These are phyloP conservation scores for Cephus spinipes DNA, from an alignment of 2,888 invertebrate genomes.

Conservation along the genomic window DNA sequence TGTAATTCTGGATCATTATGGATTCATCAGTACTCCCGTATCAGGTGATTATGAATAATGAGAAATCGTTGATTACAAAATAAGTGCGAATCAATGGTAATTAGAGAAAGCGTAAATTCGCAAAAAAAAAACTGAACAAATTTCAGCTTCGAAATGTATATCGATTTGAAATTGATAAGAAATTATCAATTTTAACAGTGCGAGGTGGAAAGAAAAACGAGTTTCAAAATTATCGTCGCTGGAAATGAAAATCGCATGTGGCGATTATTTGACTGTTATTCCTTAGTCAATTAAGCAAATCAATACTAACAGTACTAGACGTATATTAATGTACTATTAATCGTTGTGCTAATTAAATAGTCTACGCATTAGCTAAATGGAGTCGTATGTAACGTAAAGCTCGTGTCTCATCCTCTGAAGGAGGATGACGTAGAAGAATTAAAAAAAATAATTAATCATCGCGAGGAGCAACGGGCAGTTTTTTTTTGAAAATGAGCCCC, in stretches of 20 bases:
- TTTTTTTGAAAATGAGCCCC: not conserved
- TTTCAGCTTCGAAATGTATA: too few relatives aligned
- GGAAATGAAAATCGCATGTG: not conserved
- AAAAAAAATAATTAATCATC: not conserved
- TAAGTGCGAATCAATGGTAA: not conserved
- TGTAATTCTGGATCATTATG: not conserved
- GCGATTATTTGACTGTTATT: not conserved
- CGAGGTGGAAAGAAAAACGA: not conserved
- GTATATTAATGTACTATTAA: not conserved
- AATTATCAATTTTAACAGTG: not conserved
- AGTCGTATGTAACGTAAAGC: not conserved
- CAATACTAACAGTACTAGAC: not conserved
- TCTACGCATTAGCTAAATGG: not conserved
- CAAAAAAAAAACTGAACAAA: not conserved
- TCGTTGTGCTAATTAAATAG: not conserved
- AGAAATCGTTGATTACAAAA: not conserved
- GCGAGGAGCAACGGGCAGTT: not conserved
- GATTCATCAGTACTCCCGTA: not conserved
- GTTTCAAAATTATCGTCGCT: not conserved
- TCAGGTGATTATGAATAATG: not conserved
- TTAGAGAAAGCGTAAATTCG: not conserved
- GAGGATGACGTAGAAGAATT: not conserved
- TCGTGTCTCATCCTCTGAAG: not conserved
- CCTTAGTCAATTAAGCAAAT: not conserved
- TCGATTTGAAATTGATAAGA: not conserved